phyloP scores from a whole-genome alignment of 2,113 vertebrate species.

The Eurystomus gularis region DNA sequence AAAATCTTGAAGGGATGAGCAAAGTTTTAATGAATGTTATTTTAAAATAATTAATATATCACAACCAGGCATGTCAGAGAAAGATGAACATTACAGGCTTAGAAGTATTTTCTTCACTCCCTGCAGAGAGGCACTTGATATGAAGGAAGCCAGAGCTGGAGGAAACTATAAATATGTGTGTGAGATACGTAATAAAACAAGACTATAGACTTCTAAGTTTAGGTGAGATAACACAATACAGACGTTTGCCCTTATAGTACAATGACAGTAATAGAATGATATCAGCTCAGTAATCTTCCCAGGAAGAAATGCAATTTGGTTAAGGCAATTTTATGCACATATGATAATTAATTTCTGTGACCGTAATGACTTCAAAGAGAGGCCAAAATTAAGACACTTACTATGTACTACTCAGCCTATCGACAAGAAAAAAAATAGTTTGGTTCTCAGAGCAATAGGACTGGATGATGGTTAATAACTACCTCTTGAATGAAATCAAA shows the following conservation, averaged over 20 bases:
- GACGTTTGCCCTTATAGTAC: not conserved
- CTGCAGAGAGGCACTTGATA: not conserved
- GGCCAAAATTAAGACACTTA: constrained; percentile 30
- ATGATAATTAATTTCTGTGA: not conserved
- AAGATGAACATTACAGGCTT: constrained; percentile 7
- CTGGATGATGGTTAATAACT: not conserved
- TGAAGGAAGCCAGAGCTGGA: not conserved
- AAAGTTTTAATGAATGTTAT: constrained; percentile 53
- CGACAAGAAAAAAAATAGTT: not conserved
- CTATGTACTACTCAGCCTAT: constrained; percentile 3
- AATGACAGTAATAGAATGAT: not conserved
- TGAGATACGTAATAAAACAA: not conserved
- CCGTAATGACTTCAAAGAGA: not conserved
- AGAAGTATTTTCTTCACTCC: constrained; percentile 12
- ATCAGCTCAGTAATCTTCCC: not conserved
- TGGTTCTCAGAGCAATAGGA: not conserved
- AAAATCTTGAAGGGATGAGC: constrained; percentile 17
- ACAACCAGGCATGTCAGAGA: not conserved
- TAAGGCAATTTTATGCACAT: not conserved
- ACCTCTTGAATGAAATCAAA: not conserved
- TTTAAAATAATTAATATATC: constrained; percentile 56
- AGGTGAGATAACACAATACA: not conserved
- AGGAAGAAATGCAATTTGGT: not conserved
- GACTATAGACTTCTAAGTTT: not conserved
- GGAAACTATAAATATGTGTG: not conserved